phyloP scores from a whole-genome alignment of 1,140 invertebrate species.

The Macrocentrus cingulum region DNA sequence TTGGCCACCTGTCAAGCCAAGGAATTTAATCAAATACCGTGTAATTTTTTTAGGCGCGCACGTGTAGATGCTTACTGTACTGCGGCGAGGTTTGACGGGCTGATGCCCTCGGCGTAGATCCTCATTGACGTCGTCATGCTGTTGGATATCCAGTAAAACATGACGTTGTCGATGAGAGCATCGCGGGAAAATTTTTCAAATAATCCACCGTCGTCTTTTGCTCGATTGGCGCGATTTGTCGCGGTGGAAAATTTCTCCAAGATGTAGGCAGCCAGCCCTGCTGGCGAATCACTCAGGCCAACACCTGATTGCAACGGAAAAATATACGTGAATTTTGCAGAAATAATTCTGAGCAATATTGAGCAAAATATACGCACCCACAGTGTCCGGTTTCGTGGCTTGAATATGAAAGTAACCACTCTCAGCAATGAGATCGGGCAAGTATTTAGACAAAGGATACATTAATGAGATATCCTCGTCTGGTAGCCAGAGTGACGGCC shows the following conservation, averaged over 20 bases:
- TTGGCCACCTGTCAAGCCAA: constrained; percentile 55
- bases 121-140: constrained; percentile 69
- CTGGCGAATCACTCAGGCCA: constrained; percentile 64
- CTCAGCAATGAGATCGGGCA: constrained; percentile 63
- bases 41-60: no score
- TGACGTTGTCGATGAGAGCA: constrained; percentile 73
- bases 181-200: constrained; percentile 63
- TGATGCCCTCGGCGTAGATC: constrained; percentile 65
- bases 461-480: constrained; percentile 61
- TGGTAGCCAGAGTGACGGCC: constrained; percentile 61
- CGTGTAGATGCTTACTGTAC: constrained; percentile 56
- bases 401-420: constrained; percentile 80
- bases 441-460: constrained; percentile 63
- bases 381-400: constrained; percentile 84
- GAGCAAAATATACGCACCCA: constrained; percentile 61
- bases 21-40: constrained; percentile 23
- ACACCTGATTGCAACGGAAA: constrained; percentile 54
- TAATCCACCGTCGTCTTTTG: constrained; percentile 63
- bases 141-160: constrained; percentile 76
- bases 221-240: constrained; percentile 57
- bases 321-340: constrained; percentile 7
- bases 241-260: constrained; percentile 74
- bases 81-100: constrained; percentile 39
- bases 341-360: not conserved
- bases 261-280: constrained; percentile 71